Evolutionary conservation across 2,113 vertebrate species (phyloP).

Genomic region (Butorides virescens): DNA sequence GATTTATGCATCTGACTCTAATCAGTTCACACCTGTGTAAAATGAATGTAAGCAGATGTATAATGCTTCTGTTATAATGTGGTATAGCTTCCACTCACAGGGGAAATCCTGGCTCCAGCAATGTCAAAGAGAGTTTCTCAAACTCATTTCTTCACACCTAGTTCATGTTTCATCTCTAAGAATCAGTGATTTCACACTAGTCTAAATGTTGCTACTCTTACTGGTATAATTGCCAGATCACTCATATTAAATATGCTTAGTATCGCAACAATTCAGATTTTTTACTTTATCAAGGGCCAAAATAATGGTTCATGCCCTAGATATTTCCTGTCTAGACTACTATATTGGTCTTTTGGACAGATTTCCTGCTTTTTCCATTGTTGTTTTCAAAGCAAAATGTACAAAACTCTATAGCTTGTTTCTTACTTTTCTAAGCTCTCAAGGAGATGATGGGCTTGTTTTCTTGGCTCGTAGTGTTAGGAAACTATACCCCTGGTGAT

Average conservation of each 20-base stretch:
- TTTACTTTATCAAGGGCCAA: conserved; percentile 56
- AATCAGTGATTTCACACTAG: not conserved
- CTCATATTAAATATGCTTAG: conserved; percentile 19
- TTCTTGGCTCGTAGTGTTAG: not conserved
- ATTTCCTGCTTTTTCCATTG: conserved; percentile 37
- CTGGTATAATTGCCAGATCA: conserved; percentile 9
- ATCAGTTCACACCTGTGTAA: not conserved
- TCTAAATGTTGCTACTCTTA: conserved; percentile 7
- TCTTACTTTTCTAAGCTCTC: not conserved
- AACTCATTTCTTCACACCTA: conserved; percentile 48
- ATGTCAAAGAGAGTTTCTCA: not conserved
- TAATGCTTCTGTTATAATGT: conserved; percentile 31
- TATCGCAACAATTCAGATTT: conserved; percentile 41
- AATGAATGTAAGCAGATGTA: conserved; percentile 45
- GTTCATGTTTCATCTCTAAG: conserved; percentile 52
- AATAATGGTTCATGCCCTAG: conserved; percentile 57
- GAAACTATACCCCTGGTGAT: not conserved
- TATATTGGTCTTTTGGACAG: conserved; percentile 49
- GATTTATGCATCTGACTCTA: not conserved
- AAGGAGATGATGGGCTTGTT: not conserved
- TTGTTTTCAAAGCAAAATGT: conserved; percentile 38
- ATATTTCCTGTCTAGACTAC: conserved; percentile 77
- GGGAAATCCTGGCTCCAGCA: conserved; percentile 18
- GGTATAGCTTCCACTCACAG: not conserved
- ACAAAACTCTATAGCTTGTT: not conserved